Evolutionary conservation across 2,113 vertebrate species (phyloP), one percentile per base, ranked within the genome.

Genomic region (Dipodomys merriami): DNA sequence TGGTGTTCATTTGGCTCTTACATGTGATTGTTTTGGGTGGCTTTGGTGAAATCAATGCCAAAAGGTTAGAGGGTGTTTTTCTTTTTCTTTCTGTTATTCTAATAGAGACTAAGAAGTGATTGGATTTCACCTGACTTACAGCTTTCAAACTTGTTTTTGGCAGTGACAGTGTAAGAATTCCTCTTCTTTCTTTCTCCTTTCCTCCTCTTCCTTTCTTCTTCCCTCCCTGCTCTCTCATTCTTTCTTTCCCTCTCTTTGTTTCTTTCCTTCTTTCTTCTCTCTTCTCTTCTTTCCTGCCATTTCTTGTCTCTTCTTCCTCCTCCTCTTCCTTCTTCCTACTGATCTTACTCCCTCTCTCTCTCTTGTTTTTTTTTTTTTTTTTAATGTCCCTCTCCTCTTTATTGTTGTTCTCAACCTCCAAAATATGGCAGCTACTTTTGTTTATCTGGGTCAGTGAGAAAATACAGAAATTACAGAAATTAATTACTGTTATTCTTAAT

Each of bases 61-160:
- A 53, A 95, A 85, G 35, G 46, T 91, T 83, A 33, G 74, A 78
- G 69, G 79, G 71, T 93, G 33, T 67, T 89, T 90, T 95, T 68
- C 64, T 83, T 69, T 94, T 35, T 29, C 29, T 68, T 88, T 94
- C 94, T 96, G 77, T 97, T 97, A 91, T 96, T 96, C 68, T 90
- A 92, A 65, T 91, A 49, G 90, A 91, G 84, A n/a, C 65, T 94
- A 85, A 94, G 71, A 89, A 93, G 69, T 67, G 93, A 96, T 95
- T 88, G 67, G 53, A 91, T 95, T 95, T 96, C 96, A 91, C 81
- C 74, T 93, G 86, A 85, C 73, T 90, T 94, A 88, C 91, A 95
- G 71, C 67, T 90, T 93, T 91, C 84, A 97, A 77, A 91, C 81
- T 87, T 93, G 76, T 79, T 94, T 96, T 93, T 93, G 91, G 90